Evolutionary conservation across 2,797 vertebrate genomes (phyloP).

Genomic region (Syngnathus acus): DNA sequence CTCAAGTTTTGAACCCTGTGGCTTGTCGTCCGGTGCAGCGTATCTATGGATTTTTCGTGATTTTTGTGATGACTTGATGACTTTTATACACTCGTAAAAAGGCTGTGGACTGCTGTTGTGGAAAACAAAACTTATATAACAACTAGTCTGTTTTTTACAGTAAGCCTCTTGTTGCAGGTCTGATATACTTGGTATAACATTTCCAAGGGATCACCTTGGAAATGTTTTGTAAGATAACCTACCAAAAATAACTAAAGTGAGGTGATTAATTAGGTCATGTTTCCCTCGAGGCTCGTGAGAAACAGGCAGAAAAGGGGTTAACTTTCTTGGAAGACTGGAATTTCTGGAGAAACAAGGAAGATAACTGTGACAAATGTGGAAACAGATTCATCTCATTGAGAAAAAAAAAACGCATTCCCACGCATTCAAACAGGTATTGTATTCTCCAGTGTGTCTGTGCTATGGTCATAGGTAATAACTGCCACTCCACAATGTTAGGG

Average conservation of each 20-base stretch:
- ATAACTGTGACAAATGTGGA: conserved; percentile 1
- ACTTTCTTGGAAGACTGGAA: conserved; percentile 4
- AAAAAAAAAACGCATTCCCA: not conserved
- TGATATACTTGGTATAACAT: too few species aligned
- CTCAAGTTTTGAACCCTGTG: too few species aligned
- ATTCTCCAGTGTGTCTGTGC: conserved; percentile 14
- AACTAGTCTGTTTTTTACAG: not conserved
- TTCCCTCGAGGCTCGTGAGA: not conserved
- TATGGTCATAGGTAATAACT: conserved; percentile 40
- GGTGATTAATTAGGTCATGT: not conserved
- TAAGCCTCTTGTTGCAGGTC: not conserved
- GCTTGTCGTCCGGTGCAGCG: too few species aligned
- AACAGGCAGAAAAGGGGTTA: not conserved
- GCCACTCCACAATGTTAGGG: conserved; percentile 33
- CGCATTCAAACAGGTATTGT: conserved; percentile 3
- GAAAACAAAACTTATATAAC: too few species aligned
- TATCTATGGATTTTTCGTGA: too few species aligned
- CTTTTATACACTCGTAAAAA: too few species aligned
- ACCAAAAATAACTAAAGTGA: not conserved
- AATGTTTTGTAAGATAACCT: not conserved
- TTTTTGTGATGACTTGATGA: too few species aligned
- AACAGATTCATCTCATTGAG: not conserved
- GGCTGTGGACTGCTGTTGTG: too few species aligned
- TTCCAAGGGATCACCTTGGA: not conserved
- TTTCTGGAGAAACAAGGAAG: conserved; percentile 13